A percentile compares a stretch with the other conserved stretches of the same genome.
Conservation (phyloP, 2,113 vertebrate genomes). For the Xiphorhynchus elegans region DNA sequence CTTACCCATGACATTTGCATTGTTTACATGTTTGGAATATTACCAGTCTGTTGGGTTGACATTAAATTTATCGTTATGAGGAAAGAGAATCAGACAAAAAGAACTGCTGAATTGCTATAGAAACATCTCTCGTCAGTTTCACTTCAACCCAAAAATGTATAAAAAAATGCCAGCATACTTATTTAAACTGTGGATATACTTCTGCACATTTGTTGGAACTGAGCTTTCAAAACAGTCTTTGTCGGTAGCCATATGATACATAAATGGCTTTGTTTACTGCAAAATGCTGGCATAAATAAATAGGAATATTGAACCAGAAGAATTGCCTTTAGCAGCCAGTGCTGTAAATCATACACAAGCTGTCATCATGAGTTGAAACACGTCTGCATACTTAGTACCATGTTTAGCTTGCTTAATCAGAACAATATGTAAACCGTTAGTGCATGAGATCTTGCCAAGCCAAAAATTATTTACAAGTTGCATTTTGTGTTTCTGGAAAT, state of each 20-base stretch:
- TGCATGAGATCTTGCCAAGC: conserved; percentile 53
- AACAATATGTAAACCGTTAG: conserved; percentile 76
- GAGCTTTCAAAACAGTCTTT: conserved; percentile 50
- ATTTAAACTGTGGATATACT: not conserved
- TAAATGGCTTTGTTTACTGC: conserved; percentile 70
- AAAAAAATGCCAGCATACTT: conserved; percentile 23
- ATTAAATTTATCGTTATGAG: not conserved
- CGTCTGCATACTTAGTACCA: conserved; percentile 62
- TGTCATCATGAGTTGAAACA: conserved; percentile 76
- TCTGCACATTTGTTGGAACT: not conserved
- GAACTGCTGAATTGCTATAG: not conserved
- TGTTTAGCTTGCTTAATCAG: conserved; percentile 74
- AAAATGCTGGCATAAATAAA: conserved; percentile 75
- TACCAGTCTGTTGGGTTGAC: not conserved
- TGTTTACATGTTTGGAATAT: conserved; percentile 5
- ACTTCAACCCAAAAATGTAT: conserved; percentile 9
- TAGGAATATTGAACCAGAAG: conserved; percentile 77
- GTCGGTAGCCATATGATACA: conserved; percentile 67
- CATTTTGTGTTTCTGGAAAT: conserved; percentile 60
- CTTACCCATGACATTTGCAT: not conserved
- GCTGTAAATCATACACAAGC: conserved; percentile 76
- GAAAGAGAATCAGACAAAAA: not conserved
- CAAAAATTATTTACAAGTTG: conserved; percentile 81
- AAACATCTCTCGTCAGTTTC: not conserved
- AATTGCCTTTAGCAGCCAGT: conserved; percentile 70